Conservation (phyloP, 2,888 invertebrate genomes). For the Drosophila meridiana region DNA sequence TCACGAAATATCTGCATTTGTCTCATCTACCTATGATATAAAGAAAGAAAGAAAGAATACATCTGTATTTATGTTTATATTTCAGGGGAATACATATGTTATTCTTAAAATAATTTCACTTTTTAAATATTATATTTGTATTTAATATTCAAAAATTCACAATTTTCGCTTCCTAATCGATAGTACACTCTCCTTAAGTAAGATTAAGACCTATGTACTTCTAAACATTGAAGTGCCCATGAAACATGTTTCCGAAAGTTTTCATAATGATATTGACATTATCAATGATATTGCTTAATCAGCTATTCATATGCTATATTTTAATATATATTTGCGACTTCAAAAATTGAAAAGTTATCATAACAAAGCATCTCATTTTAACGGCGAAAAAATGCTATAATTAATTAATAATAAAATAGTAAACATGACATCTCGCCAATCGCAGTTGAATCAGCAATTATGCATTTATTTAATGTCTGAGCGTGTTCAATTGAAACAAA, state of each 20-base stretch:
- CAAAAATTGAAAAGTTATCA: background rate
- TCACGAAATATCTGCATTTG: background rate
- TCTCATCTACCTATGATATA: too few relatives aligned
- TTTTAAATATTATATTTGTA: too few relatives aligned
- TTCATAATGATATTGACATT: background rate
- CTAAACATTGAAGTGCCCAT: too few relatives aligned
- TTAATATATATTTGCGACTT: background rate
- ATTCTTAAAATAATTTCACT: too few relatives aligned
- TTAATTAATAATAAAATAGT: slow-evolving; percentile 3
- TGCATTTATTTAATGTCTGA: slow-evolving; percentile 10
- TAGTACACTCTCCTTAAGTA: background rate
- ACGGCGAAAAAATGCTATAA: background rate
- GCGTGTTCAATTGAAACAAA: slow-evolving; percentile 14
- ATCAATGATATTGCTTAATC: background rate
- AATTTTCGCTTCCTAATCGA: background rate
- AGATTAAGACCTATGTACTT: background rate
- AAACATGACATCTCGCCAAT: background rate
- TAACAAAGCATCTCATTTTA: background rate
- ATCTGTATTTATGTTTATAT: too few relatives aligned
- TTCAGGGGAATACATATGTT: too few relatives aligned
- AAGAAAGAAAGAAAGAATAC: too few relatives aligned
- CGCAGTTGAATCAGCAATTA: slow-evolving; percentile 22
- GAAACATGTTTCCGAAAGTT: too few relatives aligned
- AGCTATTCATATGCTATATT: background rate
- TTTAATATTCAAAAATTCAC: background rate